Evolutionary conservation across 2,797 vertebrate genomes (phyloP).

Genomic region (Rhabdomys pumilio): DNA sequence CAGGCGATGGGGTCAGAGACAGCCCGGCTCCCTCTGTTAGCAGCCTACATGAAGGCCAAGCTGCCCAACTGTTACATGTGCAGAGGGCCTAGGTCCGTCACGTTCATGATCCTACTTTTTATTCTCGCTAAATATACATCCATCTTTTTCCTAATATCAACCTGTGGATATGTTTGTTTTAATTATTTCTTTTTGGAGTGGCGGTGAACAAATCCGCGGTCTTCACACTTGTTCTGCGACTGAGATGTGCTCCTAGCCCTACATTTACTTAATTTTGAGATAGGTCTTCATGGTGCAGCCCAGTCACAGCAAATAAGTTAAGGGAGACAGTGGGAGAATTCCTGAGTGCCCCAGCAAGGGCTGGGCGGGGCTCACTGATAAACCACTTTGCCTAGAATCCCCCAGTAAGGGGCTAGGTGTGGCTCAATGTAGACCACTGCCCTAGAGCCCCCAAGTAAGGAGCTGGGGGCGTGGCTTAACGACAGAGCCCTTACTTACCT

Average conservation of each 20-base stretch:
- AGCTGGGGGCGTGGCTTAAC: too few species aligned
- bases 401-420: neutral
- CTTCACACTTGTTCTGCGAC: neutral
- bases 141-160: neutral
- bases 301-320: neutral
- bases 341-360: too few species aligned
- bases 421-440: neutral
- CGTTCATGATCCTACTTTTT: neutral
- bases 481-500: neutral
- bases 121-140: neutral
- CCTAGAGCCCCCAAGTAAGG: neutral
- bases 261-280: neutral
- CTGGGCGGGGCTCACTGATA: neutral
- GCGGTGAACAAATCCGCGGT: neutral
- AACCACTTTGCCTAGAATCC: neutral
- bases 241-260: neutral
- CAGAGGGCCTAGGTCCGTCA: neutral
- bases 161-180: neutral
- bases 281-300: neutral
- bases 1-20: neutral
- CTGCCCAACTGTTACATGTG: neutral
- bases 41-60: too few species aligned
- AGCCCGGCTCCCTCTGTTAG: neutral
- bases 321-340: neutral
- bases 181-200: neutral